These are phyloP conservation scores for Lobophora halterata DNA, from an alignment of 2,888 invertebrate species.

Conservation along the genomic window DNA sequence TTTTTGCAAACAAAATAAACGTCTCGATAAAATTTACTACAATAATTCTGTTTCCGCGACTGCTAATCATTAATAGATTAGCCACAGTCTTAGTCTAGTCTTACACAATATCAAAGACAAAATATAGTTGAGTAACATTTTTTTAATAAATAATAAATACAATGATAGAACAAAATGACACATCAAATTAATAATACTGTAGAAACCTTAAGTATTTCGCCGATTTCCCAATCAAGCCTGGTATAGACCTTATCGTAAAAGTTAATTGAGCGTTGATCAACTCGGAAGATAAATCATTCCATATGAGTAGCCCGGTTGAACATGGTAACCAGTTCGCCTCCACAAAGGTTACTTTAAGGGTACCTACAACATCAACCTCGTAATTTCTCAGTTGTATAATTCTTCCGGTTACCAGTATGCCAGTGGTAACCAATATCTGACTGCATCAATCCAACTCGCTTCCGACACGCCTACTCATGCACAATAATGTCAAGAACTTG, in stretches of 20 bases:
- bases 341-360: conserved; percentile 44
- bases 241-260: background rate
- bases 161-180: no score
- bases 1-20: conserved; percentile 11
- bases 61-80: background rate
- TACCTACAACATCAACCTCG: conserved; percentile 42
- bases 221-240: background rate
- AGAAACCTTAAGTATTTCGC: background rate
- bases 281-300: conserved; percentile 3
- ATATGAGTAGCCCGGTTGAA: conserved; percentile 12
- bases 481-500: conserved; percentile 58
- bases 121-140: no score
- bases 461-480: conserved; percentile 45
- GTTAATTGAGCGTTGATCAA: background rate
- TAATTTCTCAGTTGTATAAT: conserved; percentile 37
- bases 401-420: conserved; percentile 55
- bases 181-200: no score
- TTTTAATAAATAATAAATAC: no score
- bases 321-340: conserved; percentile 45
- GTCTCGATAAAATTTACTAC: conserved; percentile 7
- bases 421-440: conserved; percentile 29
- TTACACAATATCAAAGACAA: no score
- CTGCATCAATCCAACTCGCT: conserved; percentile 31
- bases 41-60: conserved; percentile 7
- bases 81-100: no score